Conservation (phyloP, 2,888 invertebrate genomes). For the Lumbricus terrestris region DNA sequence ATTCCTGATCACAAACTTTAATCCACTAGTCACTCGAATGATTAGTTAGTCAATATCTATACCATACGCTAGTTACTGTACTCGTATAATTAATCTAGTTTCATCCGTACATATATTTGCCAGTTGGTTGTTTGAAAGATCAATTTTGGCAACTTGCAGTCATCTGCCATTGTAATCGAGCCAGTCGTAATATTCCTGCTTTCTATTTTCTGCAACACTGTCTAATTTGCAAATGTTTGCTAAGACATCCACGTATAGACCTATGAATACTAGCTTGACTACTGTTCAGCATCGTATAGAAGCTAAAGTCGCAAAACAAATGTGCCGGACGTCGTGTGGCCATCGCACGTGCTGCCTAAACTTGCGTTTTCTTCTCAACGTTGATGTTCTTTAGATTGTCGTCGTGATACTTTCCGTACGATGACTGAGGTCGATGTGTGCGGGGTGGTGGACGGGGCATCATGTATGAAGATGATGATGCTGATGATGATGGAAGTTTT, state of each 20-base stretch:
- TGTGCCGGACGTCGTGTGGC: neutral
- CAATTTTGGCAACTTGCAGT: neutral
- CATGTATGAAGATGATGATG: neutral
- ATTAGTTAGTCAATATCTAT: too few species aligned
- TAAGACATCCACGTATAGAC: neutral
- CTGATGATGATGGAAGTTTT: neutral
- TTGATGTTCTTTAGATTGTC: conserved; percentile 32
- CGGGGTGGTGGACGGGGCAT: conserved; percentile 4
- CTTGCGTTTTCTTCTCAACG: conserved; percentile 20
- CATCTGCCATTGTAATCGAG: neutral
- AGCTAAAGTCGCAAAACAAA: neutral
- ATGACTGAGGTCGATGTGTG: conserved; percentile 14
- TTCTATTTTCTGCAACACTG: neutral
- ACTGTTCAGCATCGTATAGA: neutral
- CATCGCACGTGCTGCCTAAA: neutral
- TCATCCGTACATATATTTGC: neutral
- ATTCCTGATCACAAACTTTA: neutral
- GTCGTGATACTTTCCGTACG: conserved; percentile 27
- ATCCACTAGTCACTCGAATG: neutral
- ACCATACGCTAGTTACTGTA: too few species aligned
- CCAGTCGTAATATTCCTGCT: neutral
- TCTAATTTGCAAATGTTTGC: neutral
- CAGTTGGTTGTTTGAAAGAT: neutral
- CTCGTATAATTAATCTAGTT: too few species aligned
- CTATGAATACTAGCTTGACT: neutral